Conservation (phyloP, 2,888 invertebrate species). For the Erebia aethiops region DNA sequence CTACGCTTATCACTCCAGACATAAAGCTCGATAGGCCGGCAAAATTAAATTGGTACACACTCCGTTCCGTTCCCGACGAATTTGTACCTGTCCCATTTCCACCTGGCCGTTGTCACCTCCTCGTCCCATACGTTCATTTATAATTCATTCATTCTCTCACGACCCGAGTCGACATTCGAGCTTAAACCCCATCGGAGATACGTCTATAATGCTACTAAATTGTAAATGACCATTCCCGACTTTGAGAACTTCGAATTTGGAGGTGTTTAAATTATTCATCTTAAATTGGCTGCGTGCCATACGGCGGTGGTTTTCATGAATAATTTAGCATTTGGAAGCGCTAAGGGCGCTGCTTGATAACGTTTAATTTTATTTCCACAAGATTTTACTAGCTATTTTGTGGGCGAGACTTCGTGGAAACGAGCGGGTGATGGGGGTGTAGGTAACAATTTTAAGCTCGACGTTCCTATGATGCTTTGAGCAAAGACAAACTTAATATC, state of each 20-base stretch:
- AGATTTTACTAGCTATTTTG: constrained; percentile 45
- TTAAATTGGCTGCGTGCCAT: constrained; percentile 60
- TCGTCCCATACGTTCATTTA: constrained; percentile 49
- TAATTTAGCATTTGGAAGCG: constrained; percentile 50
- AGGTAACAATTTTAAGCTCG: background rate
- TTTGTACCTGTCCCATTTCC: constrained; percentile 42
- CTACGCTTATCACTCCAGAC: constrained; percentile 10
- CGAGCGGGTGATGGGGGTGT: background rate
- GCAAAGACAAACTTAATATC: constrained; percentile 8
- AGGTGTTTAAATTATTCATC: constrained; percentile 65
- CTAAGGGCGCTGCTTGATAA: constrained; percentile 47
- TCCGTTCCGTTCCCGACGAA: constrained; percentile 25
- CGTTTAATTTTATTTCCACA: constrained; percentile 54
- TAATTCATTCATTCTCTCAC: constrained; percentile 55
- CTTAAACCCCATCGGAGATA: constrained; percentile 50
- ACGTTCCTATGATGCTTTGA: background rate
- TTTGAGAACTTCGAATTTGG: constrained; percentile 67
- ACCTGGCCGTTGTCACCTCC: constrained; percentile 39
- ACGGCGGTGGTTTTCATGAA: constrained; percentile 50
- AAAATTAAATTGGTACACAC: constrained; percentile 29
- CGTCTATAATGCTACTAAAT: constrained; percentile 70
- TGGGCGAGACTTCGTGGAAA: background rate
- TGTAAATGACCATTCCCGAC: constrained; percentile 68
- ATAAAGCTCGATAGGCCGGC: constrained; percentile 20
- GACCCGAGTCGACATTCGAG: constrained; percentile 44